Evolutionary conservation across 2,113 vertebrate genomes (phyloP).

Genomic region (Equus quagga): DNA sequence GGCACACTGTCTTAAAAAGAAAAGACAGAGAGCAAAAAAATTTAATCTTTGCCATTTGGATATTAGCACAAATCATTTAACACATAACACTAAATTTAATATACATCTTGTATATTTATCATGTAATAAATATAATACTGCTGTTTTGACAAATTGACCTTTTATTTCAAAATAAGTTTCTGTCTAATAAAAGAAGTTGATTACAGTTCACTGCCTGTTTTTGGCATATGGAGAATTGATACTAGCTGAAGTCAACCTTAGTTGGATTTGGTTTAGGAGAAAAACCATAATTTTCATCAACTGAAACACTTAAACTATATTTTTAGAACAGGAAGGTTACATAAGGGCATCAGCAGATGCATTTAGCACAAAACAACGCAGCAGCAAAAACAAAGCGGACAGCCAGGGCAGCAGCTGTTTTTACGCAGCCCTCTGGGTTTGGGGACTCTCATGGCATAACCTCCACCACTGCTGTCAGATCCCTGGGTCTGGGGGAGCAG

Average conservation of each 20-base stretch:
- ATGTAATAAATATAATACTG: conserved; percentile 70
- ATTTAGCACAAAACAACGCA: neutral
- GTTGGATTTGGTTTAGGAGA: conserved; percentile 75
- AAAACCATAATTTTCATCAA: conserved; percentile 77
- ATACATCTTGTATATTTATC: conserved; percentile 57
- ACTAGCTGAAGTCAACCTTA: conserved; percentile 69
- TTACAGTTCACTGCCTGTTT: conserved; percentile 79
- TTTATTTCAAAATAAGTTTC: conserved; percentile 82
- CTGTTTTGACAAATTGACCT: conserved; percentile 82
- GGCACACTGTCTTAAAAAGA: neutral
- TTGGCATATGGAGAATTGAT: conserved; percentile 80
- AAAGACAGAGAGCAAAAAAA: neutral
- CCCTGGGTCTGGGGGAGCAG: too few species aligned
- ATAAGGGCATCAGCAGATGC: conserved; percentile 30
- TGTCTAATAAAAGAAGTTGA: conserved; percentile 83
- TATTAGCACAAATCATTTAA: conserved; percentile 4
- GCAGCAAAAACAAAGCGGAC: neutral
- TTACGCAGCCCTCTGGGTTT: neutral
- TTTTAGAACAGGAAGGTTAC: conserved; percentile 57
- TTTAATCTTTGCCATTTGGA: neutral
- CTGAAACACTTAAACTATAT: conserved; percentile 60
- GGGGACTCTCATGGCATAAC: neutral
- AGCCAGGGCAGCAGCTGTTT: neutral
- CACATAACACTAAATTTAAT: neutral
- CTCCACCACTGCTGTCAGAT: neutral